These are phyloP conservation scores for Karalla daura DNA, from an alignment of 2,797 vertebrate species.

Conservation along the genomic window DNA sequence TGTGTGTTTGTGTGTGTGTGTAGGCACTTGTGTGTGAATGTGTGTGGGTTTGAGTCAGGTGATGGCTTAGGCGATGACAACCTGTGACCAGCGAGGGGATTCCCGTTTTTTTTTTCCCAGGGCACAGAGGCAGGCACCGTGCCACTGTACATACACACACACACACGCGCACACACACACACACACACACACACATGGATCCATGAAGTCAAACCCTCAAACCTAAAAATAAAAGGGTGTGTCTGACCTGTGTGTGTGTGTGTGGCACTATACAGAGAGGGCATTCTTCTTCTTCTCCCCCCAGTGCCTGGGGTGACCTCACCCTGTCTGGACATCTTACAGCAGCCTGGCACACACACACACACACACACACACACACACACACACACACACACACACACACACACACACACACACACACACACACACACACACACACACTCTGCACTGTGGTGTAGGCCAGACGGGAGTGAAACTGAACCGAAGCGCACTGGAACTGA, in stretches of 20 bases:
- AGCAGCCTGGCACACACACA: slow-evolving; percentile 37
- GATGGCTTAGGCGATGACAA: slow-evolving; percentile 60
- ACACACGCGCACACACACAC: slow-evolving; percentile 24
- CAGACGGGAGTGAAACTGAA: slow-evolving; percentile 46
- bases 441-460: slow-evolving; percentile 34
- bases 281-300: slow-evolving; percentile 73
- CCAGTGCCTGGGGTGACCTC: slow-evolving; percentile 55
- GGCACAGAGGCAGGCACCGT: slow-evolving; percentile 58
- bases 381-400: slow-evolving; percentile 38
- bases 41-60: slow-evolving; percentile 48
- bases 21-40: slow-evolving; percentile 13
- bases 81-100: slow-evolving; percentile 66
- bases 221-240: slow-evolving; percentile 78
- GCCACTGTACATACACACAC: slow-evolving; percentile 35
- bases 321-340: slow-evolving; percentile 72
- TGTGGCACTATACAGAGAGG: slow-evolving; percentile 66
- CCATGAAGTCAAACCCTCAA: slow-evolving; percentile 62
- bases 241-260: slow-evolving; percentile 44
- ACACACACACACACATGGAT: slow-evolving; percentile 6
- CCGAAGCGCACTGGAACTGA: slow-evolving; percentile 2
- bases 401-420: slow-evolving; percentile 43
- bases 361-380: slow-evolving; percentile 47
- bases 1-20: not conserved
- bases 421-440: slow-evolving; percentile 43
- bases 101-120: slow-evolving; percentile 23